Conservation (phyloP, 2,113 vertebrate genomes). For the Caloenas nicobarica region DNA sequence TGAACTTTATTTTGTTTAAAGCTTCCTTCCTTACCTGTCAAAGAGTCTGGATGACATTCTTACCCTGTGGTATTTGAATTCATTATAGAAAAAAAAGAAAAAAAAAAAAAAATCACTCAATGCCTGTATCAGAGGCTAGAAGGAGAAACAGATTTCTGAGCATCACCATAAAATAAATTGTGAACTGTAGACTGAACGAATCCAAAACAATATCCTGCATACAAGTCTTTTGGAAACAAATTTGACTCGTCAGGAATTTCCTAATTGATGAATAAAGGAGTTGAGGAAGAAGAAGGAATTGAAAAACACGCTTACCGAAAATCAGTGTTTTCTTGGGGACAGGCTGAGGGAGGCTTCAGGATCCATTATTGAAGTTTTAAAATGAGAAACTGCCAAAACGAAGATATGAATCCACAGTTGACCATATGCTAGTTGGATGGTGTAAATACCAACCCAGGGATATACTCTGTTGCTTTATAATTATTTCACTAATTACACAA, state of each 20-base stretch:
- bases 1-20: neutral
- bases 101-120: neutral
- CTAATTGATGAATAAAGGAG: neutral
- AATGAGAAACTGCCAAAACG: neutral
- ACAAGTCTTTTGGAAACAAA: neutral
- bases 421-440: neutral
- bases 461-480: neutral
- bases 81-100: neutral
- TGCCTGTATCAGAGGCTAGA: neutral
- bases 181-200: neutral
- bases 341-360: neutral
- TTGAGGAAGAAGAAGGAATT: neutral
- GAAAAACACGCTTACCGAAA: neutral
- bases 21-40: neutral
- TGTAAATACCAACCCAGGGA: neutral
- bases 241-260: neutral
- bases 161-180: neutral
- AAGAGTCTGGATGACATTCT: neutral
- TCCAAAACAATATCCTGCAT: neutral
- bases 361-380: neutral
- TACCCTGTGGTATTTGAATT: neutral
- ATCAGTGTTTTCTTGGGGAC: neutral
- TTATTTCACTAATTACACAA: neutral
- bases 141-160: neutral
- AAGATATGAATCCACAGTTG: neutral